These are phyloP conservation scores for Adelges cooleyi DNA, from an alignment of 1,140 invertebrate species.

Conservation along the genomic window DNA sequence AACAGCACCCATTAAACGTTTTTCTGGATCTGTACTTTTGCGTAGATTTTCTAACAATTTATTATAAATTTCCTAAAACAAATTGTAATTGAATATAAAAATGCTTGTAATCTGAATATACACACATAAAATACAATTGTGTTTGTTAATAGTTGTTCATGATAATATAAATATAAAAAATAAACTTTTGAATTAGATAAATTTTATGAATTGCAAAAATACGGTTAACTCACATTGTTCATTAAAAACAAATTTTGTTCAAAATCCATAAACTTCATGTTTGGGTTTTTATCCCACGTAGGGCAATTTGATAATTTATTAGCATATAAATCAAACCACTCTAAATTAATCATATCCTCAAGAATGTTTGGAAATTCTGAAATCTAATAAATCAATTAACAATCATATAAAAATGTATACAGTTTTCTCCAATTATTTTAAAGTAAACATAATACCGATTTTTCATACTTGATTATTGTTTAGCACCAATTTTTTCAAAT, in stretches of 20 bases:
- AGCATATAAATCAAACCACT: conserved; percentile 2
- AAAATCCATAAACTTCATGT: background rate
- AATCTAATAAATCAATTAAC: background rate
- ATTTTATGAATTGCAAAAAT: no score
- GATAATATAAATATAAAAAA: no score
- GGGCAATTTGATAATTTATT: background rate
- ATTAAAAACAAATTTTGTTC: conserved; percentile 9
- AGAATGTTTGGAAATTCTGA: conserved; percentile 6
- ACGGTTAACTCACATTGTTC: no score
- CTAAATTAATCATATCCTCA: background rate
- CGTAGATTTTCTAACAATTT: conserved; percentile 3
- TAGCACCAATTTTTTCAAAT: conserved; percentile 3
- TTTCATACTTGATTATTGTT: background rate
- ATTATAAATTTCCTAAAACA: conserved; percentile 1
- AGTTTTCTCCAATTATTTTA: no score
- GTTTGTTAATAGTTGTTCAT: no score
- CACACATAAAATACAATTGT: no score
- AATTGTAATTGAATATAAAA: background rate
- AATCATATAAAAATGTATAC: background rate
- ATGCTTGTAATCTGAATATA: no score
- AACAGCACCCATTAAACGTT: background rate
- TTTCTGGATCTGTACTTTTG: background rate
- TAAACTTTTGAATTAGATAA: no score
- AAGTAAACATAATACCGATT: background rate
- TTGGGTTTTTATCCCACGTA: background rate